phyloP scores from a whole-genome alignment of 2,888 invertebrate genomes.

The Limnephilus rhombicus region DNA sequence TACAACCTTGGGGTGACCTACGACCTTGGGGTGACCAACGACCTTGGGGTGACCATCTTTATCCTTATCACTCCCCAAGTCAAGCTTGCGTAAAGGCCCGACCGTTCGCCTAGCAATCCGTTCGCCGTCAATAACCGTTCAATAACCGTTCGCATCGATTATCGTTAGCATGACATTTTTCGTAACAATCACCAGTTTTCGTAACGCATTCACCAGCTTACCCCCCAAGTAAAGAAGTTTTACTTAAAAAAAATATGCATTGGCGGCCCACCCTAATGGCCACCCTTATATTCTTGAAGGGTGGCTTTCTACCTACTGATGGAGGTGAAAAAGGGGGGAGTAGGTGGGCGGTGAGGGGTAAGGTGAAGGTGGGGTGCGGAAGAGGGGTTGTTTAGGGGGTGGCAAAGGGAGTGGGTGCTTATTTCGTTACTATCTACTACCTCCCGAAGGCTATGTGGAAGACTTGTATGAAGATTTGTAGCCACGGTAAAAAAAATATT shows the following conservation, averaged over 20 bases:
- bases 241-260: neutral
- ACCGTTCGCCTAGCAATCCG: too few species aligned
- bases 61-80: too few species aligned
- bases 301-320: neutral
- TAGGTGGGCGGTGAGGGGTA: neutral
- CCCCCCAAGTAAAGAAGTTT: too few species aligned
- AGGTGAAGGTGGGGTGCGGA: neutral
- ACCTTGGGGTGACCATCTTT: too few species aligned
- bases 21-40: too few species aligned
- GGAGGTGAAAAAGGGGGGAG: neutral
- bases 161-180: too few species aligned
- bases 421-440: constrained; percentile 13
- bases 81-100: too few species aligned
- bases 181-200: too few species aligned
- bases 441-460: neutral
- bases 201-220: too few species aligned
- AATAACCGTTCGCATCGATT: too few species aligned
- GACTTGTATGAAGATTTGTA: constrained; percentile 2
- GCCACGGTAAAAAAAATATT: neutral
- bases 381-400: neutral
- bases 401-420: neutral
- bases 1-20: too few species aligned
- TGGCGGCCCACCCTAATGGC: neutral
- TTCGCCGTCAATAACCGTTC: too few species aligned
- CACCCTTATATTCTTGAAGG: neutral